Evolutionary conservation across 2,113 vertebrate species (phyloP).

Genomic region (Passerina amoena): DNA sequence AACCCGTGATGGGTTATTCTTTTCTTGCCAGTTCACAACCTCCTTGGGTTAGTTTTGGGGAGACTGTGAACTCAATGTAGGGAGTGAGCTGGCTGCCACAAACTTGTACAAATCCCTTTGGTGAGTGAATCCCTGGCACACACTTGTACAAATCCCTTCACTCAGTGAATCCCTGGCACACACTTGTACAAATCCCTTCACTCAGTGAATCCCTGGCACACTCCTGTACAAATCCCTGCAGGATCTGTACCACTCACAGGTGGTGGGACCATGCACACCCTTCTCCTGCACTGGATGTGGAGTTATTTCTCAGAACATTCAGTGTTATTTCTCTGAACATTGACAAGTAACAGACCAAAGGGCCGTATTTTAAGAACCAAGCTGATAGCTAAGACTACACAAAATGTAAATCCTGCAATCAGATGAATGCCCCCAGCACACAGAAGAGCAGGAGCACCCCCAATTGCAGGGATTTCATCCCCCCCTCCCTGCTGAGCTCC

Average conservation of each 20-base stretch:
- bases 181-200: not conserved
- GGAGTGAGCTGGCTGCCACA: not conserved
- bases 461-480: not conserved
- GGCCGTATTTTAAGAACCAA: conserved; percentile 4
- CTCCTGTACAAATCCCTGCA: not conserved
- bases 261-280: not conserved
- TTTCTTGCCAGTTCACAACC: conserved; percentile 37
- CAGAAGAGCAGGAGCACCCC: not conserved
- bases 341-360: not conserved
- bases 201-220: not conserved
- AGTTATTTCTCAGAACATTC: not conserved
- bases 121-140: not conserved
- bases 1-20: not conserved
- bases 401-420: not conserved
- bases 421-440: not conserved
- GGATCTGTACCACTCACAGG: not conserved
- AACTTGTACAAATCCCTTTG: accelerated
- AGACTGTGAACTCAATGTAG: conserved; percentile 17
- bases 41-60: conserved; percentile 51
- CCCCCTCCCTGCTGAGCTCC: not conserved
- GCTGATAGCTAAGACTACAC: not conserved
- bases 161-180: not conserved
- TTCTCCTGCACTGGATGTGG: not conserved
- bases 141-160: not conserved
- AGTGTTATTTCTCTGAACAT: not conserved